Conservation (phyloP, 2,888 invertebrate species). For the Calliopum simillimum region DNA sequence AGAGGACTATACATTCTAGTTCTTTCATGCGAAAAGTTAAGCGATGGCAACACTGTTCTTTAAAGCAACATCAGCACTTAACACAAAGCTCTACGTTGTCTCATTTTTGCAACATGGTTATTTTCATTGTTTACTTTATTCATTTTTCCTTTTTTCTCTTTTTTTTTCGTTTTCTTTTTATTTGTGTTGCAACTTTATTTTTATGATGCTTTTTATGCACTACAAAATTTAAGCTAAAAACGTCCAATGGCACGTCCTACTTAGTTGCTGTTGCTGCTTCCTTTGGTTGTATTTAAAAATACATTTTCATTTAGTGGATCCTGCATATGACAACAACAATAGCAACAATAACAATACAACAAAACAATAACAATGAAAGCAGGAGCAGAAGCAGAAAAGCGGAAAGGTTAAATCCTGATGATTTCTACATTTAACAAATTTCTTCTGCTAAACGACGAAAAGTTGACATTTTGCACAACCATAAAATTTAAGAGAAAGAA, state of each 20-base stretch:
- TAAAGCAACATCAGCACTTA: conserved; percentile 14
- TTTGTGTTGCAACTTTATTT: not conserved
- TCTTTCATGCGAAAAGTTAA: not conserved
- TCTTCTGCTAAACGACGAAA: conserved; percentile 10
- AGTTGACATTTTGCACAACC: conserved; percentile 31
- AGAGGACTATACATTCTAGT: too few relatives aligned
- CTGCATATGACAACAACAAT: conserved; percentile 29
- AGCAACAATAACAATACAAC: conserved; percentile 11
- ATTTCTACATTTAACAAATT: conserved; percentile 36
- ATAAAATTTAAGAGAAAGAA: conserved; percentile 4
- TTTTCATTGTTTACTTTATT: conserved; percentile 11
- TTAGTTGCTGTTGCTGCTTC: not conserved
- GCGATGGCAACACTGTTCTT: not conserved
- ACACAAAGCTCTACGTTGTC: conserved; percentile 5
- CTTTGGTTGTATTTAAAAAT: conserved; percentile 23
- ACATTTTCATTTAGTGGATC: conserved; percentile 33
- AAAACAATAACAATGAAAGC: conserved; percentile 2
- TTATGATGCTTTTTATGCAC: too few relatives aligned
- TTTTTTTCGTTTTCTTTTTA: not conserved
- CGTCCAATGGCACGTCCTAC: too few relatives aligned
- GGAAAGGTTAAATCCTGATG: conserved; percentile 36
- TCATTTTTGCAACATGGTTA: conserved; percentile 9
- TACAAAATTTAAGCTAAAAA: too few relatives aligned
- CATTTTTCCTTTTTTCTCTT: not conserved
- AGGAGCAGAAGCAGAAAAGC: conserved; percentile 19